phyloP scores from a whole-genome alignment of 2,797 vertebrate genomes.

The Hoplostethus atlanticus region DNA sequence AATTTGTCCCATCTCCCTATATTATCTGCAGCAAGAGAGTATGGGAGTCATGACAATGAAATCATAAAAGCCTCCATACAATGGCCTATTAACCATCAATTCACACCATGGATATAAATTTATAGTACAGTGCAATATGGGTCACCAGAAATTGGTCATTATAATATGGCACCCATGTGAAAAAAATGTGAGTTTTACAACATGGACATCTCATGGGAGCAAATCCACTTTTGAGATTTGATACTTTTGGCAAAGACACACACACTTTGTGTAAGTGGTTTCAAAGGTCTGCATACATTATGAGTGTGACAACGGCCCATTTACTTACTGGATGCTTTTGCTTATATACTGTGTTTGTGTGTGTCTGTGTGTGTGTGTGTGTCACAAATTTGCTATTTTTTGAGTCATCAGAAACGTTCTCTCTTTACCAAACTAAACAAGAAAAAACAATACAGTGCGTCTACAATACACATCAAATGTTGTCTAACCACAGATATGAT shows the following conservation, averaged over 20 bases:
- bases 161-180: constrained; percentile 20
- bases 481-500: too few species aligned
- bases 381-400: too few species aligned
- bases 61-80: not conserved
- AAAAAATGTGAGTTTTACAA: constrained; percentile 22
- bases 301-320: constrained; percentile 15
- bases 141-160: constrained; percentile 14
- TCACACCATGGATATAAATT: not conserved
- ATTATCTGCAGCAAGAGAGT: not conserved
- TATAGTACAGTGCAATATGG: constrained; percentile 7
- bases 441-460: too few species aligned
- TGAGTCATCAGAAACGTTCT: too few species aligned
- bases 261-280: not conserved
- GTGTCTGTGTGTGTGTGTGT: not conserved
- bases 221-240: constrained; percentile 32
- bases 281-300: constrained; percentile 9
- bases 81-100: not conserved
- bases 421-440: too few species aligned
- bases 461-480: too few species aligned
- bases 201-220: constrained; percentile 8
- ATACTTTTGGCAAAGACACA: constrained; percentile 32
- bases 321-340: constrained; percentile 2
- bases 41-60: not conserved
- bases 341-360: not conserved
- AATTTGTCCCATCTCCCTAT: not conserved